Conservation (phyloP, 2,113 vertebrate genomes). For the Galemys pyrenaicus region DNA sequence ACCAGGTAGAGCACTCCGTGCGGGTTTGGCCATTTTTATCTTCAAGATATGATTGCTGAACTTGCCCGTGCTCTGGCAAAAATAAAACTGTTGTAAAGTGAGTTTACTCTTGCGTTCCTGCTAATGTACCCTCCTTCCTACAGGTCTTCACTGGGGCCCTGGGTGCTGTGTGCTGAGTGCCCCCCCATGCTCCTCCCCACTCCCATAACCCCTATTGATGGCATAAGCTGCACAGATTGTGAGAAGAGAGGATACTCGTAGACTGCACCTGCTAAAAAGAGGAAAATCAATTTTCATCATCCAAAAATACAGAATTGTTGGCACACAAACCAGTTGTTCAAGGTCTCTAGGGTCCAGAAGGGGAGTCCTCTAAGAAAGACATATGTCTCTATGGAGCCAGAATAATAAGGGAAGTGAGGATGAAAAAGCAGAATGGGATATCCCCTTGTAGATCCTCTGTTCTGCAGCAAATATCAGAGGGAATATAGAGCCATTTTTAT, state of each 20-base stretch:
- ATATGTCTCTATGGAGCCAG: slow-evolving; percentile 52
- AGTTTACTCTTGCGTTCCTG: not conserved
- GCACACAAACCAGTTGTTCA: slow-evolving; percentile 57
- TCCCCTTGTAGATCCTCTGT: not conserved
- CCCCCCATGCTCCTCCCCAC: not conserved
- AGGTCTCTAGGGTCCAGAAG: slow-evolving; percentile 68
- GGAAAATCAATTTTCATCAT: slow-evolving; percentile 62
- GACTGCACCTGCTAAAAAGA: slow-evolving; percentile 27
- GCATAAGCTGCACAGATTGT: not conserved
- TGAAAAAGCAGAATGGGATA: not conserved
- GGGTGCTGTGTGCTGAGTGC: not conserved
- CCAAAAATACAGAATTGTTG: slow-evolving; percentile 60
- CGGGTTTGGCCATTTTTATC: not conserved
- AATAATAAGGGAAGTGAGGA: slow-evolving; percentile 56
- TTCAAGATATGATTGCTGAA: not conserved
- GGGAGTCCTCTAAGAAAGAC: slow-evolving; percentile 71
- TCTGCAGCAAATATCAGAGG: not conserved
- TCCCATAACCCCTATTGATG: not conserved
- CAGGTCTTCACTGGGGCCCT: not conserved
- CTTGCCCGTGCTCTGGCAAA: not conserved
- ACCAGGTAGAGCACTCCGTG: not conserved
- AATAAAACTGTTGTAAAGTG: not conserved
- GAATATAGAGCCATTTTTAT: not conserved
- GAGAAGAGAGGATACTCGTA: not conserved
- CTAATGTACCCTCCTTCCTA: not conserved